Base-by-base conservation (phyloP, 2,797 vertebrate species). In the Phoebastria nigripes region DNA sequence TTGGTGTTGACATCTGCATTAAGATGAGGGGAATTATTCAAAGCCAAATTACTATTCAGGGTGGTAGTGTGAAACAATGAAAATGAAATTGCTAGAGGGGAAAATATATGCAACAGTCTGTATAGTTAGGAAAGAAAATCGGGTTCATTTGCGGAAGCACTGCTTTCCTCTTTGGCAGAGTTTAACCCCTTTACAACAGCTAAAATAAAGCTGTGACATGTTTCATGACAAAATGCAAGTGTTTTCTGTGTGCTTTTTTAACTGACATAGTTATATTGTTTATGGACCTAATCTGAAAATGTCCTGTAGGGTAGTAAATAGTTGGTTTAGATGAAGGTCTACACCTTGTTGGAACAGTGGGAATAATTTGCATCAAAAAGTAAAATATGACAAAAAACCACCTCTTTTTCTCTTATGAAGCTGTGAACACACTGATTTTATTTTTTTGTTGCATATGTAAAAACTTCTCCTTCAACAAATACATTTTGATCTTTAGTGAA, bases 21-120 rank as follows among this genome's bases (percentile, higher is more conserved):
- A 74, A 87, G 90, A 92, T 94, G 86, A 96, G 81, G 66, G 59
- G 63, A 94, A 78, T 96, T 96, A 94, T 85, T 96, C 92, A 89
- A 82, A 96, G 61, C 81, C 87, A 92, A 95, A 96, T 97, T 95
- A 26, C 94, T 93, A 51, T 96, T 94, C 94, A 74, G 81, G 61
- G 56, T 80, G 74, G 81, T 63, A 74, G 71, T 61, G 52, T 85
- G 93, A 92, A 95, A 96, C 93, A 93, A 95, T n/a, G 67, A 87
- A 95, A 96, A 87, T 93, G 92, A 94, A 95, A 93, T 93, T 87
- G 86, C 92, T 88, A 66, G 94, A 93, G 91, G 72, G 80, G 76
- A 94, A 95, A 94, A 96, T 94, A 41, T 44, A 95, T 96, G 80
- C 91, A 95, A 96, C 86, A 92, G 94, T 95, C 95, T 87, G 55